Percentiles rank a stretch among this genome's conserved stretches.
These are phyloP conservation scores for Muntiacus reevesi DNA, from an alignment of 2,113 vertebrate genomes.

Conservation along the genomic window DNA sequence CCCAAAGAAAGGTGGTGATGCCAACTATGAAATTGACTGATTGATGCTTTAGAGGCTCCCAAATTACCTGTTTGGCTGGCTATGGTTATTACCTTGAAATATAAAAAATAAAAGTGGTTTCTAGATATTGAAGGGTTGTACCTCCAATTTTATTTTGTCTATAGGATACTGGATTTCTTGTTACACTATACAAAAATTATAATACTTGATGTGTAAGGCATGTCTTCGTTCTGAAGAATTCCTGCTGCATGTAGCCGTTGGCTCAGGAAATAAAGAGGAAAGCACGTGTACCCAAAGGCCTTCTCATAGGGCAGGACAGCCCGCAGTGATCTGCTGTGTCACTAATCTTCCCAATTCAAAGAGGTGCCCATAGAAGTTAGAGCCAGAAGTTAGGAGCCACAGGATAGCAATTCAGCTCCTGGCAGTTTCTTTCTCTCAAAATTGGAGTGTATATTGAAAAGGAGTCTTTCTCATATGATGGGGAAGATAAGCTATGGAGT, in stretches of 20 bases:
- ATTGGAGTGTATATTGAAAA: not conserved
- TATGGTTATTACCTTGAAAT: conserved; percentile 34
- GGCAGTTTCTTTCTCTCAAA: conserved; percentile 36
- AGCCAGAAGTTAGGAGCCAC: not conserved
- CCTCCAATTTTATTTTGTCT: not conserved
- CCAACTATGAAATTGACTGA: conserved; percentile 1
- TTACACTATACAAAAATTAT: not conserved
- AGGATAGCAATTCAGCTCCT: not conserved
- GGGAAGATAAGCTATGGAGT: not conserved
- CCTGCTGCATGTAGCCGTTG: not conserved
- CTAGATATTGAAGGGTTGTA: not conserved
- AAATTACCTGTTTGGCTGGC: not conserved
- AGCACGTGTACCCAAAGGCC: not conserved
- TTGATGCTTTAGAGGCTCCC: not conserved
- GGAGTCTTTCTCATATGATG: not conserved
- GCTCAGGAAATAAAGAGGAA: not conserved
- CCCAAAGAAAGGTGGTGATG: not conserved
- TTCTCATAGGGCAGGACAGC: not conserved
- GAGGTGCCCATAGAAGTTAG: not conserved
- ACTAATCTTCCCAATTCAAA: not conserved
- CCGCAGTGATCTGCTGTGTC: not conserved
- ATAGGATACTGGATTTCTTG: not conserved
- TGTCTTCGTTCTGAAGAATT: not conserved
- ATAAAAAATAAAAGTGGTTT: not conserved
- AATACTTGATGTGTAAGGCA: not conserved